Percentiles rank a stretch among this genome's conserved stretches.
Evolutionary conservation across 2,797 vertebrate genomes (phyloP).

Genomic region (Acrocephalus scirpaceus): DNA sequence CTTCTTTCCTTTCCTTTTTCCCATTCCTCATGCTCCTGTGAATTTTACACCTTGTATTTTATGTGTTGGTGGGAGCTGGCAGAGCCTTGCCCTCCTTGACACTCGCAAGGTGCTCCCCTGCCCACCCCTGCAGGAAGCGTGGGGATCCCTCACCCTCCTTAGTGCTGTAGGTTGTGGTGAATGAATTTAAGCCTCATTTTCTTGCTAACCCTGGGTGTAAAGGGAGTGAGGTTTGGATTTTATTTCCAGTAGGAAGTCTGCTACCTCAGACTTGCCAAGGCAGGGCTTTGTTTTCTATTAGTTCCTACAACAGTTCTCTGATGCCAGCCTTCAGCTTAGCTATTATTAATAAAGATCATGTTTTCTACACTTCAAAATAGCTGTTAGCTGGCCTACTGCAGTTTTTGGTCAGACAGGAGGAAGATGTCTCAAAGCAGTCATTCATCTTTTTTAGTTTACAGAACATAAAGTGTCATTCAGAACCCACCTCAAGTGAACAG

Average conservation of each 20-base stretch:
- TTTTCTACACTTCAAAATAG: background rate
- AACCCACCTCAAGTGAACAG: background rate
- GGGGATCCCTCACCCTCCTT: background rate
- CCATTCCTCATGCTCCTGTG: background rate
- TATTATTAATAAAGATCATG: background rate
- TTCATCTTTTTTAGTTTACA: background rate
- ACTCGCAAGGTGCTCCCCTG: background rate
- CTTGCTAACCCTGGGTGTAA: accelerated
- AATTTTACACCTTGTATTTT: background rate
- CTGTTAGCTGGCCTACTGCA: background rate
- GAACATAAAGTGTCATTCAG: background rate
- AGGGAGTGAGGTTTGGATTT: background rate
- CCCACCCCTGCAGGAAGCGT: accelerated
- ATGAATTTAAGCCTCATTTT: no score
- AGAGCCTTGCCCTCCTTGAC: background rate
- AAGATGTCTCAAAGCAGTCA: background rate
- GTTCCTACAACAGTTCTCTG: background rate
- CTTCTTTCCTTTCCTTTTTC: background rate
- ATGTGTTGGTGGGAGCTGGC: background rate
- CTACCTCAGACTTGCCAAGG: background rate
- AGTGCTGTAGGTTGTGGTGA: background rate
- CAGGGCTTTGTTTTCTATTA: background rate
- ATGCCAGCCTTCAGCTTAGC: background rate
- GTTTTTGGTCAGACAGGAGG: background rate
- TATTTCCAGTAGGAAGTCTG: background rate